phyloP scores from a whole-genome alignment of 2,888 invertebrate genomes.

The Flabesymbios commensalis region DNA sequence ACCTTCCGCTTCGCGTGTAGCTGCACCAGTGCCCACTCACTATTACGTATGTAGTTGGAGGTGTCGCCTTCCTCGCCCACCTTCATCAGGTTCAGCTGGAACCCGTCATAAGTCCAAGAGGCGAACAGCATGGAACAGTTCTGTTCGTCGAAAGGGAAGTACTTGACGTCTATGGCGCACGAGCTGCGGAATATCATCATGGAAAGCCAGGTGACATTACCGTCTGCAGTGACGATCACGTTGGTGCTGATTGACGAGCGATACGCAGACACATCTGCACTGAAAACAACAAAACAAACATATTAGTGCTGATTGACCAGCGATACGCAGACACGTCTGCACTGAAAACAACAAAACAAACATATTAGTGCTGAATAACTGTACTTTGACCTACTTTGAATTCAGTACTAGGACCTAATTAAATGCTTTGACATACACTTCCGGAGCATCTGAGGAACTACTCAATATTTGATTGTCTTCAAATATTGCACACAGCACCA shows the following conservation, averaged over 20 bases:
- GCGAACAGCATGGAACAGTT: constrained; percentile 66
- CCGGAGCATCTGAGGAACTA: background rate
- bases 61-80: constrained; percentile 77
- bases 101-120: constrained; percentile 67
- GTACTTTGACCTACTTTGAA: background rate
- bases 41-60: constrained; percentile 88
- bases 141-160: constrained; percentile 67
- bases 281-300: constrained; percentile 47
- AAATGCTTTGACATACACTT: background rate
- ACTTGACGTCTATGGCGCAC: constrained; percentile 66
- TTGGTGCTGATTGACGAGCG: constrained; percentile 64
- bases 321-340: constrained; percentile 56
- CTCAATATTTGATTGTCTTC: too few relatives aligned
- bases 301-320: constrained; percentile 64
- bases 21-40: constrained; percentile 77
- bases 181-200: constrained; percentile 66
- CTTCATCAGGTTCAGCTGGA: constrained; percentile 57
- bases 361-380: too few relatives aligned
- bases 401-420: background rate
- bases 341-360: too few relatives aligned
- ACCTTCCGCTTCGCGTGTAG: constrained; percentile 63
- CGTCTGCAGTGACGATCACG: constrained; percentile 65
- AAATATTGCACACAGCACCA: too few relatives aligned
- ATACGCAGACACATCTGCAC: constrained; percentile 57
- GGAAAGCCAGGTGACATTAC: constrained; percentile 67